Evolutionary conservation across 2,888 invertebrate genomes (phyloP).

Genomic region (Drepana falcataria): DNA sequence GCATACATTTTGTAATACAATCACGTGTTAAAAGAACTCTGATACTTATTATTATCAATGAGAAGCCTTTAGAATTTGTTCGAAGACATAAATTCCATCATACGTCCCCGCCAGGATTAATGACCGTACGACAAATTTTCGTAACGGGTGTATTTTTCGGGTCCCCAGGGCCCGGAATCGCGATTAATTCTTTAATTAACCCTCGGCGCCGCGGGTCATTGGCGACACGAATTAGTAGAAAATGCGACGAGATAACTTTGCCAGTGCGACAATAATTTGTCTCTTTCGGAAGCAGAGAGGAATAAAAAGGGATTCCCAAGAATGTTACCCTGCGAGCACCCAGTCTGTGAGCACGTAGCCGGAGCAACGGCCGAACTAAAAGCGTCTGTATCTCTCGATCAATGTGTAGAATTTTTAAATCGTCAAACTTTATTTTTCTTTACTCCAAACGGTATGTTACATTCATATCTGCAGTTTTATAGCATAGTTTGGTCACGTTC

Average conservation of each 20-base stretch:
- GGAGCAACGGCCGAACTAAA: slow-evolving; percentile 4
- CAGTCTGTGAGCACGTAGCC: neutral
- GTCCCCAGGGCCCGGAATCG: slow-evolving; percentile 29
- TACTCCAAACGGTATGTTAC: too few relatives aligned
- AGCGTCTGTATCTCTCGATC: neutral
- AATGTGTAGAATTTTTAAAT: neutral
- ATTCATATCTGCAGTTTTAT: too few relatives aligned
- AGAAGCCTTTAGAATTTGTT: slow-evolving; percentile 5
- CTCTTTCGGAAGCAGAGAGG: slow-evolving; percentile 36
- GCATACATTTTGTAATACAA: too few relatives aligned
- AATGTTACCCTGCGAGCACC: neutral
- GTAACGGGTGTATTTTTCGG: slow-evolving; percentile 39
- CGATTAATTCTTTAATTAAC: slow-evolving; percentile 73
- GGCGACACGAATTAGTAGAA: slow-evolving; percentile 60
- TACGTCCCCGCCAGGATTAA: slow-evolving; percentile 22
- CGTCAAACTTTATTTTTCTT: neutral
- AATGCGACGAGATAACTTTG: slow-evolving; percentile 55
- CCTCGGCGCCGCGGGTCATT: slow-evolving; percentile 43
- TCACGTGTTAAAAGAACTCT: neutral
- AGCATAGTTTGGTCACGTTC: too few relatives aligned
- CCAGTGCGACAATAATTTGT: slow-evolving; percentile 47
- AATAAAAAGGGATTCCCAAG: slow-evolving; percentile 16
- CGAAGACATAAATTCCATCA: slow-evolving; percentile 3
- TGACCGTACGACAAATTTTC: slow-evolving; percentile 49
- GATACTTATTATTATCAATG: neutral